A percentile compares a stretch with the other conserved stretches of the same genome.
Evolutionary conservation across 2,113 vertebrate species (phyloP).

Genomic region (Dipodomys ordii): DNA sequence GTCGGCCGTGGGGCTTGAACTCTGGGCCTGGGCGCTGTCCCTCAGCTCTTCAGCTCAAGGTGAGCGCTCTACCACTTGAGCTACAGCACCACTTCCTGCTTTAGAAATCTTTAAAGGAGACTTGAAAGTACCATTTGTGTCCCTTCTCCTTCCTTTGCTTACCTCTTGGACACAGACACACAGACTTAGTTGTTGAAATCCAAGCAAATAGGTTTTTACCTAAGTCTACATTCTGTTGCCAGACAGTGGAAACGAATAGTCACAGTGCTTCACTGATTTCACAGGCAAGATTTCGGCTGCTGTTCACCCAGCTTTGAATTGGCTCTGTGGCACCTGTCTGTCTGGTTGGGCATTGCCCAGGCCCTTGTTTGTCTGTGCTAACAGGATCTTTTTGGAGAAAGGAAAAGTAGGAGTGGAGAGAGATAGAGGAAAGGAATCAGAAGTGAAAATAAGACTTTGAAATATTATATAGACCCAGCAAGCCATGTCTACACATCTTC

Average conservation of each 20-base stretch:
- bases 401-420: constrained; percentile 61
- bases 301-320: constrained; percentile 90
- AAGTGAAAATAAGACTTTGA: constrained; percentile 54
- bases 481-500: background rate
- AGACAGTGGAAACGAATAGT: constrained; percentile 82
- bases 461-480: constrained; percentile 42
- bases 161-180: background rate
- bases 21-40: too few relatives aligned
- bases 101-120: constrained; percentile 52
- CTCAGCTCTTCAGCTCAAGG: too few relatives aligned
- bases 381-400: constrained; percentile 84
- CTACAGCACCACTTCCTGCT: too few relatives aligned
- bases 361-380: constrained; percentile 87
- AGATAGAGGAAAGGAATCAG: background rate
- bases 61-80: too few relatives aligned
- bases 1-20: too few relatives aligned
- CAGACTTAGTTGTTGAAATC: background rate
- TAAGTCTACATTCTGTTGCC: constrained; percentile 80
- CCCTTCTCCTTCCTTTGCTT: constrained; percentile 32
- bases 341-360: constrained; percentile 86
- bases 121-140: constrained; percentile 10
- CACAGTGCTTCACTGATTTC: constrained; percentile 85
- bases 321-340: constrained; percentile 91
- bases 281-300: constrained; percentile 88
- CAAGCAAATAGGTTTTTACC: constrained; percentile 75